These are phyloP conservation scores for Passer domesticus DNA, from an alignment of 2,113 vertebrate genomes.

Conservation along the genomic window DNA sequence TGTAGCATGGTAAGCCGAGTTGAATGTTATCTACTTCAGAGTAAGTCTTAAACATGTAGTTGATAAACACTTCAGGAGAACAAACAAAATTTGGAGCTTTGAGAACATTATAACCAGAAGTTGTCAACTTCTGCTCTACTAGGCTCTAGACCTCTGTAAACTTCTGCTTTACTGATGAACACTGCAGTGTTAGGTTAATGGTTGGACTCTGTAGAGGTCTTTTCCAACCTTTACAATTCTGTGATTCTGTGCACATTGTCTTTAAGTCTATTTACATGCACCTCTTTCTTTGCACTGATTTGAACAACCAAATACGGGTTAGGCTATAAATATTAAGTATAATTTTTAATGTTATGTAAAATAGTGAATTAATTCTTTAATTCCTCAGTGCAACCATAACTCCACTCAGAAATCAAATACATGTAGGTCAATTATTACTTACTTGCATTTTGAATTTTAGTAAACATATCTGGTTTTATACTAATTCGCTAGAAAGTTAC, in stretches of 20 bases:
- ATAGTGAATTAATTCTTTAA: neutral
- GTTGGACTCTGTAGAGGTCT: neutral
- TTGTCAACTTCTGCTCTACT: neutral
- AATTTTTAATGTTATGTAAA: neutral
- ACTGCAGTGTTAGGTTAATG: neutral
- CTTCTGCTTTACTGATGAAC: neutral
- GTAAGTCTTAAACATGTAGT: neutral
- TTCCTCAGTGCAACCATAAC: neutral
- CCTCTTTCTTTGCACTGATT: neutral
- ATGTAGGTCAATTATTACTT: neutral
- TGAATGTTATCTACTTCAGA: neutral
- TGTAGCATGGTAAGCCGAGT: neutral
- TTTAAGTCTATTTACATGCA: neutral
- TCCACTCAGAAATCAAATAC: neutral
- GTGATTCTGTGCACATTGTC: rapidly evolving
- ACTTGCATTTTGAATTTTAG: neutral
- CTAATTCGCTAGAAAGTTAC: neutral
- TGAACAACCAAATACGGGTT: neutral
- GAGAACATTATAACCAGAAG: neutral
- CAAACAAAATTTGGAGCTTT: neutral
- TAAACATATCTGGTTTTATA: neutral
- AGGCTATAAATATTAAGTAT: neutral
- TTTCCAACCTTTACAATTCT: neutral
- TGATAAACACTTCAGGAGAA: neutral
- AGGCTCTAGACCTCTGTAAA: neutral